phyloP scores from a whole-genome alignment of 2,888 invertebrate species.

The Caenorhabditis zanzibari region DNA sequence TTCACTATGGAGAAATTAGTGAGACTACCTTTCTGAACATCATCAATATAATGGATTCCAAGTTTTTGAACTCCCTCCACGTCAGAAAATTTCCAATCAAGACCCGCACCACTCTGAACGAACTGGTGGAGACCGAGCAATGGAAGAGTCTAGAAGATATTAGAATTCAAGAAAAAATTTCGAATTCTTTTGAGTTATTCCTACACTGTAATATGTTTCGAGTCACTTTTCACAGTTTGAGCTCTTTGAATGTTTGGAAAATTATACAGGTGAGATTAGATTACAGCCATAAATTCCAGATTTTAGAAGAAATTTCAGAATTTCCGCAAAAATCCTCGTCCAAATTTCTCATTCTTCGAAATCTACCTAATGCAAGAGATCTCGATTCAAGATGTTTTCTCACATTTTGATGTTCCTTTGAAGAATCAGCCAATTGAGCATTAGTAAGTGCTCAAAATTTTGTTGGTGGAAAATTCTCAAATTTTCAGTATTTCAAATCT shows the following conservation, averaged over 20 bases:
- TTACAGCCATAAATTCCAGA: not conserved
- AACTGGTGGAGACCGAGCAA: conserved; percentile 6
- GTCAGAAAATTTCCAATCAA: conserved; percentile 8
- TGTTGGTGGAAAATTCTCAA: not conserved
- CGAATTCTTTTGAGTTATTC: not conserved
- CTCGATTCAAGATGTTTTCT: not conserved
- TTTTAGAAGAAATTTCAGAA: not conserved
- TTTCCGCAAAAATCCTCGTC: not conserved
- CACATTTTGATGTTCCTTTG: not conserved
- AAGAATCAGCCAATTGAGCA: not conserved
- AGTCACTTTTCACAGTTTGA: not conserved
- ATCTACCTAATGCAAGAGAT: not conserved
- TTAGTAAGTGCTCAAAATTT: not conserved
- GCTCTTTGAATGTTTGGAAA: not conserved
- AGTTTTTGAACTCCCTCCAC: not conserved
- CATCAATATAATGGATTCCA: not conserved
- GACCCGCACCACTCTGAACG: not conserved
- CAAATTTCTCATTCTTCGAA: not conserved
- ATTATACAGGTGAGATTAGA: not conserved
- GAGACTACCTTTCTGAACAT: not conserved
- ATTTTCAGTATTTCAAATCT: not conserved
- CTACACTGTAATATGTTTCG: not conserved
- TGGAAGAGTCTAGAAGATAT: conserved; percentile 11
- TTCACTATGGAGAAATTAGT: conserved; percentile 15
- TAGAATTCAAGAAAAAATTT: not conserved